Base-by-base conservation (phyloP, 2,797 vertebrate genomes). In the Valencia hispanica region DNA sequence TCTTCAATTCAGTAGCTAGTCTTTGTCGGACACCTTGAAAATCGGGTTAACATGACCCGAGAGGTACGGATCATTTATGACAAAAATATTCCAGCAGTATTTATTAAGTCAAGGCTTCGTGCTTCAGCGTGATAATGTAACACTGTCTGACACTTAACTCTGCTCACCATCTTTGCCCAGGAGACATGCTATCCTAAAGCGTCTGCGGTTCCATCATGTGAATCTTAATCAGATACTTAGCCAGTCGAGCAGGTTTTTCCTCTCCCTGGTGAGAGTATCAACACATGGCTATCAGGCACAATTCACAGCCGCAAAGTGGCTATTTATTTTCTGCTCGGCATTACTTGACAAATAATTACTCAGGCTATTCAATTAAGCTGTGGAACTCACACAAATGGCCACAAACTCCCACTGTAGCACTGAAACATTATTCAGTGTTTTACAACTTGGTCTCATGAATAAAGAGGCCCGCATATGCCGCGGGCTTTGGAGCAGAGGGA, bases 151-250 rank as follows among this genome's bases (percentile, higher is more conserved):
- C 91, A 93, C 92, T 94, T 91, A 94, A 93, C 90, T 93, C 91
- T 80, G 84, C 87, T 93, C 90, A 79, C 90, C 87, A 89, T 92
- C 92, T 91, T 86, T 84, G 84, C 93, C 93, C 91, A 90, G 88
- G 93, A 94, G 93, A 94, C 87, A 87, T 88, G 84, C 92, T 89
- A 88, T 89, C 89, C 92, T 90, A 91, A 92, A 94, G 90, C 87
- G 85, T 91, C 86, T 88, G 92, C 73, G 75, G 90, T 86, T 91
- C 88, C 89, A 90, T 91, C 89, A 89, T 92, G 90, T 92, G 91
- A 94, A 94, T 94, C 91, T 93, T 94, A 94, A 94, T 94, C 92
- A 93, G 92, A 92, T 86, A 93, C 91, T 93, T 92, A 92, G 90
- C 91, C 92, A 87, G 88, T 84, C 75, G 88, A 93, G 91, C 92